phyloP scores from a whole-genome alignment of 2,797 vertebrate species.

The Pelobates cultripes region DNA sequence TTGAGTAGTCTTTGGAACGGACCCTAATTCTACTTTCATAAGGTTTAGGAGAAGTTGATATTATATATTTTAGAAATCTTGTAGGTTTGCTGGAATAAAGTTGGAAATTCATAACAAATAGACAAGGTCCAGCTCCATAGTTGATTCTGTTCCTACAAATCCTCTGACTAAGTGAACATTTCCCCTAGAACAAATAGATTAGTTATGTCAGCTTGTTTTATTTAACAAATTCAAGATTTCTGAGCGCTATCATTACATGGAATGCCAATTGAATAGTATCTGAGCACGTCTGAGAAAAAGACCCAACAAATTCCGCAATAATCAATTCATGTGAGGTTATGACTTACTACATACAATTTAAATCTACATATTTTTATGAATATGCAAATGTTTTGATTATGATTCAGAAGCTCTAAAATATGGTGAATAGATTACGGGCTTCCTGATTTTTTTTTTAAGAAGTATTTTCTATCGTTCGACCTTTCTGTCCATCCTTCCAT shows the following conservation, averaged over 20 bases:
- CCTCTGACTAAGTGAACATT: slow-evolving; percentile 20
- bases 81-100: neutral
- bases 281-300: neutral
- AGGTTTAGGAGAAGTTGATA: slow-evolving; percentile 6
- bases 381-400: too few species aligned
- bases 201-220: slow-evolving; percentile 13
- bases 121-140: neutral
- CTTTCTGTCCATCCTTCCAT: too few species aligned
- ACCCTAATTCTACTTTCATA: slow-evolving; percentile 1
- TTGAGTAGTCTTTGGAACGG: slow-evolving; percentile 17
- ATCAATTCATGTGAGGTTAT: too few species aligned
- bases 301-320: too few species aligned
- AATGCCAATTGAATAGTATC: slow-evolving; percentile 7
- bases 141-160: neutral
- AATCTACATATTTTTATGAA: too few species aligned
- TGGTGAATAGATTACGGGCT: too few species aligned
- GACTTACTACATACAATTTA: too few species aligned
- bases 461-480: too few species aligned
- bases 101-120: slow-evolving; percentile 8
- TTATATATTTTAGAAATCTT: slow-evolving; percentile 19
- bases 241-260: neutral
- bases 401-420: too few species aligned
- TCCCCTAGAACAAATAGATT: slow-evolving; percentile 1
- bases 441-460: too few species aligned
- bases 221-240: slow-evolving; percentile 21